Evolutionary conservation across 2,113 vertebrate genomes (phyloP), one percentile per base, ranked within the genome.

Genomic region (Pao palembangensis): DNA sequence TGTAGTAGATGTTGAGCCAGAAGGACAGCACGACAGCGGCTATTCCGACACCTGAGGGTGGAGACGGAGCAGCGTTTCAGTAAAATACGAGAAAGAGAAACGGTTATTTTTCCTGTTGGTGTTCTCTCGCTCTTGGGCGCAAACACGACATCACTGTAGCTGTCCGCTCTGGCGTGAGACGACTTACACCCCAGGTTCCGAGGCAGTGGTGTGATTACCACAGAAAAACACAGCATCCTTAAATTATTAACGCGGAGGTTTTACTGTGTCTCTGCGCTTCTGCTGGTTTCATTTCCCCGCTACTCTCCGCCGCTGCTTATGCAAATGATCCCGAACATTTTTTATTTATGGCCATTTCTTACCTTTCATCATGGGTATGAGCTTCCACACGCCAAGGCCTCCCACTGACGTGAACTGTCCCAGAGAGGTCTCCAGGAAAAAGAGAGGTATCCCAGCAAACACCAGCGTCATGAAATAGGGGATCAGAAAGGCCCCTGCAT

Each of bases 351-450:
- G 18, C 2, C 12, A 6, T 21, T 42, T 67, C 53, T 71, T 87
- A 96, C 94, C 94, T 92, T 96, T 95, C 91, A 96, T 95, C 94
- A 96, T 95, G 0, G 94, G 94, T 3, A 94, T 83, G 59, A 95
- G 89, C 79, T 88, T 95, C 94, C 94, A 96, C 47, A 95, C 94
- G 3, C 94, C 94, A 2, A 95, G 79, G 0, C 94, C 94, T 0
- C 94, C 94, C 0, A 94, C 87, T 4, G 94, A 93, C 6, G 92
- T 94, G 80, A 92, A 95, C 67, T 96, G 94, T 42, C 94, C 94
- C 53, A 96, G 85, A 41, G 94, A 70, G 0, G 94, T 95, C 85
- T 96, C 94, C 84, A 96, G 85, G 25, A 96, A 78, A 83, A 96
- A 96, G 13, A 96, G 90, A 0, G 94, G 94, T 47, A 95, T 94